Evolutionary conservation across 2,113 vertebrate genomes (phyloP).

Genomic region (Centropus unirufus): DNA sequence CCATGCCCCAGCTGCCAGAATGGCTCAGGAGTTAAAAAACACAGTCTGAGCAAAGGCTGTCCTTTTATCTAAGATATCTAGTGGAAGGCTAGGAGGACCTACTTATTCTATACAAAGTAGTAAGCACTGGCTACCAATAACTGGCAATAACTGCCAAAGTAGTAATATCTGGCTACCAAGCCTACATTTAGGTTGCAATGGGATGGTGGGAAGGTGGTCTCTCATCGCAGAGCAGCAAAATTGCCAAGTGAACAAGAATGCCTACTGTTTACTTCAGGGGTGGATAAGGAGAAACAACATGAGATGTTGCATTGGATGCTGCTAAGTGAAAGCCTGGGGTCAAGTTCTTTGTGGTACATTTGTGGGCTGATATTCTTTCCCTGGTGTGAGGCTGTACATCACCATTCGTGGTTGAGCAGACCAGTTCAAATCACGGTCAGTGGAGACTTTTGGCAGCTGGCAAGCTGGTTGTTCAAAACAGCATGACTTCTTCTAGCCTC

Average conservation of each 20-base stretch:
- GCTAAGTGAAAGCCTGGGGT: neutral
- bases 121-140: no score
- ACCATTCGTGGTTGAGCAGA: neutral
- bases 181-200: no score
- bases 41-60: neutral
- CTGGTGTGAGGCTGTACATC: neutral
- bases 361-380: neutral
- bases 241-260: neutral
- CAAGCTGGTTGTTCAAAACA: neutral
- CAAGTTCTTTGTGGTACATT: neutral
- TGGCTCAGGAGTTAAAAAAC: neutral
- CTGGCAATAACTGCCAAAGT: no score
- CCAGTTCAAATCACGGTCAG: fast-evolving
- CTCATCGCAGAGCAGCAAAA: neutral
- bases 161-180: neutral
- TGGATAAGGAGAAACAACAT: neutral
- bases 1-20: neutral
- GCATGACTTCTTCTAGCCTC: neutral
- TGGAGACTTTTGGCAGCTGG: neutral
- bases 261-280: neutral
- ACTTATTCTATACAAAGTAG: neutral
- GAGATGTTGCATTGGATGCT: neutral
- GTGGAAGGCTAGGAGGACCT: neutral
- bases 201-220: neutral
- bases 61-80: neutral